These are phyloP conservation scores for Myathropa florea DNA, from an alignment of 2,888 invertebrate genomes.

Conservation along the genomic window DNA sequence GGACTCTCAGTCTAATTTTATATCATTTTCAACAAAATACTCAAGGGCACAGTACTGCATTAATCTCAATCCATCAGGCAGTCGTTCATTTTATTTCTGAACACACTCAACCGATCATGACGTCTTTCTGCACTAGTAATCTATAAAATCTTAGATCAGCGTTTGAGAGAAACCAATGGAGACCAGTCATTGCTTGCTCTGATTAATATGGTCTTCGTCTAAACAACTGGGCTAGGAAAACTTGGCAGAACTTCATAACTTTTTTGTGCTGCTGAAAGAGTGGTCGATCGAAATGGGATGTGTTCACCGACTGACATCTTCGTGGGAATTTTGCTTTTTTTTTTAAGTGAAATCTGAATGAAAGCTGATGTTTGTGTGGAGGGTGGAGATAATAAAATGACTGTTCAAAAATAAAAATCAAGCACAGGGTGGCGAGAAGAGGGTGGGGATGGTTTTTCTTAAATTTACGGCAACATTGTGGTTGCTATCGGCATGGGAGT, in stretches of 20 bases:
- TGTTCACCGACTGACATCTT: neutral
- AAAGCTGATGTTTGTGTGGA: neutral
- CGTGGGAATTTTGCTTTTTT: too few relatives aligned
- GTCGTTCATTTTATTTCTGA: neutral
- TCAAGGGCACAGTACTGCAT: neutral
- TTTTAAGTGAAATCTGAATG: neutral
- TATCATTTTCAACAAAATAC: neutral
- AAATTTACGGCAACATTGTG: constrained; percentile 13
- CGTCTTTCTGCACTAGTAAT: constrained; percentile 4
- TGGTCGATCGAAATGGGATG: constrained; percentile 37
- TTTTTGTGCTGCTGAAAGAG: constrained; percentile 31
- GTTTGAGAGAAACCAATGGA: neutral
- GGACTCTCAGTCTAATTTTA: neutral
- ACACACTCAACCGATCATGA: neutral
- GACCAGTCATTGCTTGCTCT: neutral
- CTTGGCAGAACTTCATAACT: constrained; percentile 44
- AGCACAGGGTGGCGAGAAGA: neutral
- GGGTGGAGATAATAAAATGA: too few relatives aligned
- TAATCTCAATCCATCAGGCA: neutral
- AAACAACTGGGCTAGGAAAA: constrained; percentile 27
- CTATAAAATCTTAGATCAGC: neutral
- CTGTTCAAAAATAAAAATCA: neutral
- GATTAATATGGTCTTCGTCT: constrained; percentile 24
- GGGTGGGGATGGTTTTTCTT: neutral
- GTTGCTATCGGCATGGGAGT: neutral